Percentiles rank a stretch among this genome's conserved stretches.
Conservation (phyloP, 2,888 invertebrate species). For the Macrosoma leucophasiata region DNA sequence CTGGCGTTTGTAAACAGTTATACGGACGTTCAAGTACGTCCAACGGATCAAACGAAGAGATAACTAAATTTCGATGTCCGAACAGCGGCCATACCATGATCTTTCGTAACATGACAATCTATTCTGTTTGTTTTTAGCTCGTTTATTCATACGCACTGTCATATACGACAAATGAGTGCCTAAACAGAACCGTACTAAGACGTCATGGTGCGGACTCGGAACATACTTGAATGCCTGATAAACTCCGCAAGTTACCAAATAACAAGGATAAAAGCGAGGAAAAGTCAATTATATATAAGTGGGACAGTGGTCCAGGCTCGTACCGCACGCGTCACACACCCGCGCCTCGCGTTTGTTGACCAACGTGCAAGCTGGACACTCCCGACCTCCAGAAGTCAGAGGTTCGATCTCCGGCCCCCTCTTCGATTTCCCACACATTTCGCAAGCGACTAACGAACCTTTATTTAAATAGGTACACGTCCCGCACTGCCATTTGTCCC, state of each 20-base stretch:
- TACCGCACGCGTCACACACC: conserved; percentile 81
- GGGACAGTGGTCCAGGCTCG: conserved; percentile 82
- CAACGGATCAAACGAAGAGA: too few relatives aligned
- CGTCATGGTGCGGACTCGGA: too few relatives aligned
- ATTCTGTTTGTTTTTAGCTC: too few relatives aligned
- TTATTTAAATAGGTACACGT: conserved; percentile 83
- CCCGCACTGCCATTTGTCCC: conserved; percentile 79
- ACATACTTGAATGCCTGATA: too few relatives aligned
- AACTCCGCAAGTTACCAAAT: conserved; percentile 2
- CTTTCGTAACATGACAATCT: too few relatives aligned
- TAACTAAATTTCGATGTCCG: too few relatives aligned
- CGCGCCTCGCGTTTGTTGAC: conserved; percentile 81
- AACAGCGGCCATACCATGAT: too few relatives aligned
- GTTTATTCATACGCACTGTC: too few relatives aligned
- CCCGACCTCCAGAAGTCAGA: conserved; percentile 82
- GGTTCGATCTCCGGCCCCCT: conserved; percentile 77
- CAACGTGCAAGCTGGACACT: conserved; percentile 84
- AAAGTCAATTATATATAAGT: conserved; percentile 80
- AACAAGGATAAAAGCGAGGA: conserved; percentile 8
- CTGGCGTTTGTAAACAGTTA: too few relatives aligned
- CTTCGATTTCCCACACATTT: conserved; percentile 84
- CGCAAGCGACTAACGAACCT: conserved; percentile 75
- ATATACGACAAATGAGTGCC: too few relatives aligned
- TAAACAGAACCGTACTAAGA: too few relatives aligned
- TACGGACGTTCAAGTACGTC: too few relatives aligned